Conservation (phyloP, 2,113 vertebrate species). For the Mixornis gularis region DNA sequence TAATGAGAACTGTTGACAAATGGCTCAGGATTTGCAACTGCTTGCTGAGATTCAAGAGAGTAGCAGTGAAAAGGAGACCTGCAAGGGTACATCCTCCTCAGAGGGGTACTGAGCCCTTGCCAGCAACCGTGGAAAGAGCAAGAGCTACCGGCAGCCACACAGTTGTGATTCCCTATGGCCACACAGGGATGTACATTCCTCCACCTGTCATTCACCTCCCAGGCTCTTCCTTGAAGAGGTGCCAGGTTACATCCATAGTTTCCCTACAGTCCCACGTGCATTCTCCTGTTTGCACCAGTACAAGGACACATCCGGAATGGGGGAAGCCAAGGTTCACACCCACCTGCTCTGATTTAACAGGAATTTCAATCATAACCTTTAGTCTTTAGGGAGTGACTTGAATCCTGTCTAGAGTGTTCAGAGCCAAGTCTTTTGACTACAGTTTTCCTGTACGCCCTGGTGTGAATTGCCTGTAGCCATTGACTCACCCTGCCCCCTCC, state of each 20-base stretch:
- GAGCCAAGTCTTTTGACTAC: background rate
- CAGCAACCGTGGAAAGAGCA: background rate
- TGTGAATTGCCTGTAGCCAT: background rate
- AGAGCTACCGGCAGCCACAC: background rate
- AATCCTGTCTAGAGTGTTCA: background rate
- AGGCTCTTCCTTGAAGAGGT: background rate
- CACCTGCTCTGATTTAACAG: background rate
- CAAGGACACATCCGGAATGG: background rate
- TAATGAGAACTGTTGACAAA: background rate
- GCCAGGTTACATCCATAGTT: background rate
- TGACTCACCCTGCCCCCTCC: background rate
- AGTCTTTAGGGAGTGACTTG: background rate
- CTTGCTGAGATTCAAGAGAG: background rate
- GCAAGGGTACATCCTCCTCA: background rate
- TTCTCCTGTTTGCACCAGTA: background rate
- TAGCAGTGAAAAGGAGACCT: background rate
- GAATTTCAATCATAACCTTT: background rate
- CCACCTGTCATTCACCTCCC: background rate
- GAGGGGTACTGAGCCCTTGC: background rate
- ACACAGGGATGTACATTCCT: background rate
- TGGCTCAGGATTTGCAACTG: background rate
- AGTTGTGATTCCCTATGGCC: background rate
- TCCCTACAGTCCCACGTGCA: fast-evolving
- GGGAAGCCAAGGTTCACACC: background rate
- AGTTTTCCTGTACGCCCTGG: background rate